phyloP scores from a whole-genome alignment of 2,113 vertebrate species.

The Xyrauchen texanus region DNA sequence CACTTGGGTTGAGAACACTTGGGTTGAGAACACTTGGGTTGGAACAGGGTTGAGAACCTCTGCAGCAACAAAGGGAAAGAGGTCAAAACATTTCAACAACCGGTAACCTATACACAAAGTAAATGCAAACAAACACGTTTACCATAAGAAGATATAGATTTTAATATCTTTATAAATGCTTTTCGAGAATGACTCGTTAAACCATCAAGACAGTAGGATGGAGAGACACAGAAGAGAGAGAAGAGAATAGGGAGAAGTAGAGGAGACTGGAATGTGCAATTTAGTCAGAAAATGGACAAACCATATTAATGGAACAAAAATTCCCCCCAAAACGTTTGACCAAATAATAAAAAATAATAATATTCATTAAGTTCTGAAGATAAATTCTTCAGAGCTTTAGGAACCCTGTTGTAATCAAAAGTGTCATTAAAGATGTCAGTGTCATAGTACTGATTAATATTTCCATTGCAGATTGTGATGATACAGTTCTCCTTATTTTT shows the following conservation, averaged over 20 bases:
- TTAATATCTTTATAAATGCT: constrained; percentile 90
- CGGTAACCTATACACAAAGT: constrained; percentile 42
- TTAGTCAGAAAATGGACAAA: constrained; percentile 64
- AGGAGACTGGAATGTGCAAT: constrained; percentile 61
- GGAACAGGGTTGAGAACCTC: too few relatives aligned
- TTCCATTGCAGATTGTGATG: constrained; percentile 39
- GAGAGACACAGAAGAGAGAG: constrained; percentile 61
- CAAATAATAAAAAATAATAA: constrained; percentile 27
- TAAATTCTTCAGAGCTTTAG: constrained; percentile 56
- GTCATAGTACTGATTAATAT: constrained; percentile 60
- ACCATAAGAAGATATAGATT: constrained; percentile 88
- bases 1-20: too few relatives aligned
- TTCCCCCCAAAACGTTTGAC: constrained; percentile 26
- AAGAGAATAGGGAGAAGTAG: constrained; percentile 59
- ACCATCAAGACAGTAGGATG: constrained; percentile 67
- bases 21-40: too few relatives aligned
- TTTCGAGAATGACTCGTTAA: constrained; percentile 73
- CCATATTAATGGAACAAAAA: constrained; percentile 65
- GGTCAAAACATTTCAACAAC: too few relatives aligned
- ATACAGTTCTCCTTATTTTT: constrained; percentile 50
- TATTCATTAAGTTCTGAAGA: constrained; percentile 39
- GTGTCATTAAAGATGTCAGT: constrained; percentile 70
- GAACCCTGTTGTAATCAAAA: constrained; percentile 79
- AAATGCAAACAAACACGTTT: constrained; percentile 69
- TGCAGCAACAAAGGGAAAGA: too few relatives aligned